Percentiles rank a stretch among this genome's conserved stretches.
Evolutionary conservation across 2,797 vertebrate genomes (phyloP).

Genomic region (Setipinna tenuifilis): DNA sequence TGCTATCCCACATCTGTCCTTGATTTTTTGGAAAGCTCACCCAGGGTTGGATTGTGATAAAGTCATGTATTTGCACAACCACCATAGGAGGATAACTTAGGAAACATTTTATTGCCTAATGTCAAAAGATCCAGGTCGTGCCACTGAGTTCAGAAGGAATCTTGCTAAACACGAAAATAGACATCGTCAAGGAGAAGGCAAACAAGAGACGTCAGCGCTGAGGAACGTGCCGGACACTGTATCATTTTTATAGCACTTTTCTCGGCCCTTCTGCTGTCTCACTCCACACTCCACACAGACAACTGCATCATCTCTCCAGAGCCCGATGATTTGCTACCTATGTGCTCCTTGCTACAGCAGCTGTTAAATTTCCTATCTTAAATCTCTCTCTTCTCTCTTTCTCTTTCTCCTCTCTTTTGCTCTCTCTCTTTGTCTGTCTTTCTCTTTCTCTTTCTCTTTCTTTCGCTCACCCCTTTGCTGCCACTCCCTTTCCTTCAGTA

Average conservation of each 20-base stretch:
- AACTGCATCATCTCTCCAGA: background rate
- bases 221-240: conserved; percentile 9
- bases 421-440: background rate
- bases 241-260: conserved; percentile 13
- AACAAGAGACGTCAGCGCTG: background rate
- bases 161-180: background rate
- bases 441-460: background rate
- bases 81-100: background rate
- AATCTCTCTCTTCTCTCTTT: too few species aligned
- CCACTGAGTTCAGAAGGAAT: background rate
- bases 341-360: background rate
- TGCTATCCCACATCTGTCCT: conserved; percentile 7
- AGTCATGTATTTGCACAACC: conserved; percentile 7
- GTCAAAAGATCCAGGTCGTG: background rate
- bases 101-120: conserved; percentile 3
- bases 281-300: background rate
- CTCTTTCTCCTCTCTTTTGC: too few species aligned
- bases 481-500: background rate
- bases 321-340: conserved; percentile 14
- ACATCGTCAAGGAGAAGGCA: background rate
- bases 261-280: background rate
- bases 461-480: background rate
- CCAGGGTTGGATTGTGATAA: background rate
- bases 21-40: background rate
- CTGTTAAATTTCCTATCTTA: background rate